A percentile compares a stretch with the other conserved stretches of the same genome.
Evolutionary conservation across 2,888 invertebrate species (phyloP).

Genomic region (Unio pictorum): DNA sequence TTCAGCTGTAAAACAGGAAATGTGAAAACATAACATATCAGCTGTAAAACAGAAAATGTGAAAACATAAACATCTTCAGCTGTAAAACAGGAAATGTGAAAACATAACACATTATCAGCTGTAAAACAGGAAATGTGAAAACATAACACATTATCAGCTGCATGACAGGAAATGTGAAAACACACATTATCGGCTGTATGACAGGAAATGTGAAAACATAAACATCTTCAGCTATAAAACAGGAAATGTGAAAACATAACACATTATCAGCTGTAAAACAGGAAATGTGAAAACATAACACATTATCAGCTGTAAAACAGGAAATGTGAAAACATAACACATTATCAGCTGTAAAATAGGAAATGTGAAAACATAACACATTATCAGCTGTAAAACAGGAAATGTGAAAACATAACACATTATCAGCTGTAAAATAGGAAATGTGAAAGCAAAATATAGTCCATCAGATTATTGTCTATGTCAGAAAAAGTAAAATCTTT

Average conservation of each 20-base stretch:
- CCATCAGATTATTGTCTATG: no score
- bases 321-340: neutral
- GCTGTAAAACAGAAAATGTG: neutral
- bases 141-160: neutral
- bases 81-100: neutral
- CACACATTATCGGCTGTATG: neutral
- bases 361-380: neutral
- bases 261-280: neutral
- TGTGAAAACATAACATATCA: neutral
- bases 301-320: neutral
- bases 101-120: neutral
- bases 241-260: neutral
- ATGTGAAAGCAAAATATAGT: no score
- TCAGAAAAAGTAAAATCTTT: no score
- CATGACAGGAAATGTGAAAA: neutral
- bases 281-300: neutral
- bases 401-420: neutral
- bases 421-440: neutral
- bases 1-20: neutral
- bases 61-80: neutral
- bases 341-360: neutral
- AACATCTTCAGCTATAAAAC: neutral
- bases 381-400: neutral
- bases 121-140: neutral
- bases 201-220: neutral